Base-by-base conservation (phyloP, 2,113 vertebrate species). In the Dromaius novaehollandiae region DNA sequence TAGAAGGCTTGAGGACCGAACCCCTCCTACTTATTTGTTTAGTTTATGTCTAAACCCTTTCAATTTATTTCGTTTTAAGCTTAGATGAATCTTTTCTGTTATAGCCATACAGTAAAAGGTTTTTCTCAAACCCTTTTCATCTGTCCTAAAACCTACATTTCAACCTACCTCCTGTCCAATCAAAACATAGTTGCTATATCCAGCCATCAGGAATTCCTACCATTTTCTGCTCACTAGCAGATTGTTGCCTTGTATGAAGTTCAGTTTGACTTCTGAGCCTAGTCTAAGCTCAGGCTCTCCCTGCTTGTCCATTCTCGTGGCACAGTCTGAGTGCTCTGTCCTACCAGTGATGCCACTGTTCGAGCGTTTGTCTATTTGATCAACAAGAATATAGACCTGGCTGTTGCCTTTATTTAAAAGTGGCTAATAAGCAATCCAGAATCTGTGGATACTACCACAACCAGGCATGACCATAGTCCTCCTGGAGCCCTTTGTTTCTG, bases 371-470 rank as follows among this genome's bases (percentile, higher is more conserved):
- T 68, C 36, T 71, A 63, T 69, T 38, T 12, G 70, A 80, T 11
- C n/a, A 83, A 82, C 26, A 83, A 65, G 88, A 88, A 34, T 11
- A 51, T 12, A 76, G 83, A 61, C 1, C 2, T 1, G 1, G 28
- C 30, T 53, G 20, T 70, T 16, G 69, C 55, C 38, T 84, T n/a
- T 42, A 61, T 48, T 42, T 91, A 48, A 70, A 64, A 2, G 6
- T 48, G 19, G 17, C 21, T 66, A 77, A 50, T 65, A 92, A 61
- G 6, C 0, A 0, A 16, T 70, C 14, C 48, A 65, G 64, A 78
- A 84, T 6, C n/a, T 51, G 24, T 51, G 74, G 17, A n/a, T 61
- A 24, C 30, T 51, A 60, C n/a, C 22, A 55, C 53, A 92, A n/a
- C 7, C 11, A 68, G 36, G 26, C 8, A 26, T 16, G 30, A 73